Conservation (phyloP, 2,888 invertebrate species). For the Acanthosepion esculentum region DNA sequence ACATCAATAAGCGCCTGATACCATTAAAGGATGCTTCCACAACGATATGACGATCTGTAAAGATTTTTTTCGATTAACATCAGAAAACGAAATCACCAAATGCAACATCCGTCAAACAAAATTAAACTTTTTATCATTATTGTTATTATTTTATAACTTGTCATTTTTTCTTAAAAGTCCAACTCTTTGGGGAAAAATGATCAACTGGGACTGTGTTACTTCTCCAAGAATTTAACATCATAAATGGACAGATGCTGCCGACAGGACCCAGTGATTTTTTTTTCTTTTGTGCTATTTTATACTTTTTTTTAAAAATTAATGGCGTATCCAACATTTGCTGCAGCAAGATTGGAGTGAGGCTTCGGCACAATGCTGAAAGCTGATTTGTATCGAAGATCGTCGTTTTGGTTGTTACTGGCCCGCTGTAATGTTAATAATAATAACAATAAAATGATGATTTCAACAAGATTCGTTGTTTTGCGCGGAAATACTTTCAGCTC, state of each 20-base stretch:
- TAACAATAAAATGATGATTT: conserved; percentile 13
- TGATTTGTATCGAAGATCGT: neutral
- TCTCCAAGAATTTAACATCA: conserved; percentile 1
- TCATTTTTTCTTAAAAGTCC: neutral
- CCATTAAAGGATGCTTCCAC: neutral
- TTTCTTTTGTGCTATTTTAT: neutral
- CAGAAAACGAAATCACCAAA: neutral
- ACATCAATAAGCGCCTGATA: neutral
- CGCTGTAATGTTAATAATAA: neutral
- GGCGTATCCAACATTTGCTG: neutral
- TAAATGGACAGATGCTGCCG: neutral
- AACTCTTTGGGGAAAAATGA: neutral
- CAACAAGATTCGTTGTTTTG: neutral
- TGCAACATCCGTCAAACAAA: neutral
- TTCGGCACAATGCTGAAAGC: neutral
- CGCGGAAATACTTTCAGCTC: neutral
- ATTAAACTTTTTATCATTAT: neutral
- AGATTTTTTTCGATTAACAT: neutral
- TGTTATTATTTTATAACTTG: neutral
- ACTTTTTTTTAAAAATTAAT: neutral
- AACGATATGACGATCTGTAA: neutral
- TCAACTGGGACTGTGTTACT: neutral
- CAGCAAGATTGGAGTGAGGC: conserved; percentile 33
- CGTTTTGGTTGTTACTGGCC: neutral
- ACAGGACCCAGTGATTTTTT: neutral